phyloP scores from a whole-genome alignment of 2,113 vertebrate species.

The Lanius ludovicianus region DNA sequence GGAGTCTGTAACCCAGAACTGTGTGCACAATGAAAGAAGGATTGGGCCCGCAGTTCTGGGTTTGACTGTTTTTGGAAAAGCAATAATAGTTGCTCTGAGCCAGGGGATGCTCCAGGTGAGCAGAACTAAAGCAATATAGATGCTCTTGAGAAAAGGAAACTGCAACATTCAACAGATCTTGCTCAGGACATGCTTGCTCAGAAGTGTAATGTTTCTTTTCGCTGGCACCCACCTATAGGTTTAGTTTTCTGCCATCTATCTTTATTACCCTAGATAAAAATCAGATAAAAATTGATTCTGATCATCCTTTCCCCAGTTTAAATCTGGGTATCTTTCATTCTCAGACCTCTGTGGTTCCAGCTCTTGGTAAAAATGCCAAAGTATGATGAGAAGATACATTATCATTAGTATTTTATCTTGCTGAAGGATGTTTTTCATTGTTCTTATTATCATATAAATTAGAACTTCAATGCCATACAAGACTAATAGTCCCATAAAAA shows the following conservation, averaged over 20 bases:
- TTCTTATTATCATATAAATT: slow-evolving; percentile 19
- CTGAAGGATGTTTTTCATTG: neutral
- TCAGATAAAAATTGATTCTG: neutral
- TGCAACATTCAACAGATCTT: neutral
- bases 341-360: neutral
- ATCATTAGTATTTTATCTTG: neutral
- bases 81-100: neutral
- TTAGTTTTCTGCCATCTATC: neutral
- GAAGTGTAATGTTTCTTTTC: neutral
- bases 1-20: neutral
- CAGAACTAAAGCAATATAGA: neutral
- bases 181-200: neutral
- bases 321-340: neutral
- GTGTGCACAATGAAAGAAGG: neutral
- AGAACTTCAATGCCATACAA: neutral
- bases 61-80: neutral
- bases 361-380: neutral
- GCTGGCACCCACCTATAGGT: neutral
- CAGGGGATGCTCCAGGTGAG: neutral
- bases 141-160: neutral
- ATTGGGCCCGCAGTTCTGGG: neutral
- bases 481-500: slow-evolving; percentile 62
- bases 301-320: neutral
- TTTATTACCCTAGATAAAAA: neutral
- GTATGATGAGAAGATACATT: neutral